A percentile compares a stretch with the other conserved stretches of the same genome.
Conservation (phyloP, 2,113 vertebrate genomes). For the Epinephelus moara region DNA sequence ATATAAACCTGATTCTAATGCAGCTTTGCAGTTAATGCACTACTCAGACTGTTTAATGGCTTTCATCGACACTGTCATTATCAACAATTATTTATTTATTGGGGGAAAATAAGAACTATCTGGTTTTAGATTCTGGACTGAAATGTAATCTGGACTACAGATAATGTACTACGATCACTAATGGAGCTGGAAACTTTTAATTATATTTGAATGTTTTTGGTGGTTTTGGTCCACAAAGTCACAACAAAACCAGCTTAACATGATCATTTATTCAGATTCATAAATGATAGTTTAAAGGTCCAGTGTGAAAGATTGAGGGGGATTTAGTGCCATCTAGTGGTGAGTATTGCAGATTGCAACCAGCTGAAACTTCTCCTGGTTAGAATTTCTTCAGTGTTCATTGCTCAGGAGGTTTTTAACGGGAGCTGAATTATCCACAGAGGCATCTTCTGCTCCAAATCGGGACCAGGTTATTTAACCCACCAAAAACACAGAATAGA, state of each 20-base stretch:
- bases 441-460: too few relatives aligned
- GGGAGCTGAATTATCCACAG: too few relatives aligned
- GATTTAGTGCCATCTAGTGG: too few relatives aligned
- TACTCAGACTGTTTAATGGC: conserved; percentile 43
- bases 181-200: not conserved
- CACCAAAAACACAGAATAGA: too few relatives aligned
- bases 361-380: too few relatives aligned
- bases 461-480: too few relatives aligned
- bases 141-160: conserved; percentile 3
- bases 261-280: too few relatives aligned
- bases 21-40: conserved; percentile 58
- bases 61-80: conserved; percentile 34
- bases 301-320: too few relatives aligned
- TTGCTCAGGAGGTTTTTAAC: too few relatives aligned
- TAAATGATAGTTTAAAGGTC: too few relatives aligned
- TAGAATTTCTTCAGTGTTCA: too few relatives aligned
- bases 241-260: not conserved
- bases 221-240: not conserved
- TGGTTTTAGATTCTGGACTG: not conserved
- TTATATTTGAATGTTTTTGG: not conserved
- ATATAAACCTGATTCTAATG: conserved; percentile 40
- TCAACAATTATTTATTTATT: conserved; percentile 48
- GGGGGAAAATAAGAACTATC: conserved; percentile 1
- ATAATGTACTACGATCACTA: not conserved
- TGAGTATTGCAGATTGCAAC: too few relatives aligned